Percentiles rank a stretch among this genome's conserved stretches.
These are phyloP conservation scores for Copsychus sechellarum DNA, from an alignment of 2,113 vertebrate genomes.

Conservation along the genomic window DNA sequence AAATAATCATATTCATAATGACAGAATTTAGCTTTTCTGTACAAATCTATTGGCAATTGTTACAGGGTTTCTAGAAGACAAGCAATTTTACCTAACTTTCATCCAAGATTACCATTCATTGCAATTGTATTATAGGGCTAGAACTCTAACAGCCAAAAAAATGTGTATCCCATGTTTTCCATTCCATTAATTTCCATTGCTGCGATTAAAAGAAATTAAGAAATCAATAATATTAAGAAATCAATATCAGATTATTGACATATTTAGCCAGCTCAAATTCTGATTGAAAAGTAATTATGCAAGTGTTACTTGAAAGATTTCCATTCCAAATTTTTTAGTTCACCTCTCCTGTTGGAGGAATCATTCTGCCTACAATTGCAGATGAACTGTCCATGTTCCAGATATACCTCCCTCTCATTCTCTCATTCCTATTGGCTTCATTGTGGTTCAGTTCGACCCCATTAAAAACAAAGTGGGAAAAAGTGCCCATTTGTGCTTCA, in stretches of 20 bases:
- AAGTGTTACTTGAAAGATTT: not conserved
- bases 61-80: not conserved
- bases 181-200: conserved; percentile 27
- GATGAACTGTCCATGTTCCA: not conserved
- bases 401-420: not conserved
- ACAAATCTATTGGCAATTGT: not conserved
- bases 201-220: conserved; percentile 69
- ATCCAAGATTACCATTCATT: not conserved
- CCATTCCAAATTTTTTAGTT: not conserved
- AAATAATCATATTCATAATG: not conserved
- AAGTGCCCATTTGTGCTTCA: not conserved
- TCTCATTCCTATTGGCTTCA: not conserved
- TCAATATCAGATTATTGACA: not conserved
- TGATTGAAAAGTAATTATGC: not conserved
- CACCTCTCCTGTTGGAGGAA: not conserved
- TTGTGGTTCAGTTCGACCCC: not conserved
- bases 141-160: not conserved
- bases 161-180: not conserved
- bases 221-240: not conserved
- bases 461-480: not conserved
- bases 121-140: not conserved
- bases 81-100: not conserved
- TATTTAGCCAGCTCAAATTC: not conserved
- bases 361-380: not conserved
- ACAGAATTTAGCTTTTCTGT: not conserved